phyloP scores from a whole-genome alignment of 2,113 vertebrate species.

The Entelurus aequoreus region DNA sequence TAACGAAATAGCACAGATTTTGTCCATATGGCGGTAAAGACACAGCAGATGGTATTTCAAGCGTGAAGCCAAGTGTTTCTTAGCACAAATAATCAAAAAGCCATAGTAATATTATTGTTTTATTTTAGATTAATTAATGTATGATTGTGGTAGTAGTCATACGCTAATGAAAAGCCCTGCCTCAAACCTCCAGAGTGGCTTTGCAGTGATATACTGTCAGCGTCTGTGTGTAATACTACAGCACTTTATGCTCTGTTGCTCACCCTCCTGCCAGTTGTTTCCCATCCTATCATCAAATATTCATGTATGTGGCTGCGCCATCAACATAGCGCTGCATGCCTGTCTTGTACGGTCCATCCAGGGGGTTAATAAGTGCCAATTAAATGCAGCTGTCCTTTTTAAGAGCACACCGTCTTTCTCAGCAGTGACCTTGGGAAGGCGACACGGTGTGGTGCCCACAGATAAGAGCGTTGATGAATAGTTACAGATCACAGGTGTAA shows the following conservation, averaged over 20 bases:
- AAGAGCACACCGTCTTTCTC: conserved; percentile 61
- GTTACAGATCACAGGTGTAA: conserved; percentile 18
- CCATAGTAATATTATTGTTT: not conserved
- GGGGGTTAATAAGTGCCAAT: not conserved
- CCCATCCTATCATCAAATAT: conserved; percentile 29
- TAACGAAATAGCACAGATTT: not conserved
- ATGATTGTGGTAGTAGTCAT: not conserved
- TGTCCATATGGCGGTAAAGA: not conserved
- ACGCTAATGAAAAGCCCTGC: conserved; percentile 49
- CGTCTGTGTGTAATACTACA: conserved; percentile 11
- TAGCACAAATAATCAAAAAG: not conserved
- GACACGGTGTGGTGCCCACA: conserved; percentile 30
- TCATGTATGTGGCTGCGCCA: conserved; percentile 11
- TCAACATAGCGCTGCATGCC: conserved; percentile 3
- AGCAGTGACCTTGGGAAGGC: conserved; percentile 61
- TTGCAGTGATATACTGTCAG: conserved; percentile 31
- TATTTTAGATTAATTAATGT: not conserved
- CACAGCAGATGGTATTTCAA: not conserved
- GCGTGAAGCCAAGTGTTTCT: too few relatives aligned
- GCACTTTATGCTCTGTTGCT: conserved; percentile 14
- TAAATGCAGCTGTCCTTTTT: conserved; percentile 37
- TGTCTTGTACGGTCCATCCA: not conserved
- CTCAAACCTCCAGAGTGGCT: conserved; percentile 40
- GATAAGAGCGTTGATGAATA: conserved; percentile 13
- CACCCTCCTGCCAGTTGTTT: conserved; percentile 17